A percentile compares a stretch with the other conserved stretches of the same genome.
Evolutionary conservation across 2,797 vertebrate genomes (phyloP).

Genomic region (Microctenopoma steveboyesi): DNA sequence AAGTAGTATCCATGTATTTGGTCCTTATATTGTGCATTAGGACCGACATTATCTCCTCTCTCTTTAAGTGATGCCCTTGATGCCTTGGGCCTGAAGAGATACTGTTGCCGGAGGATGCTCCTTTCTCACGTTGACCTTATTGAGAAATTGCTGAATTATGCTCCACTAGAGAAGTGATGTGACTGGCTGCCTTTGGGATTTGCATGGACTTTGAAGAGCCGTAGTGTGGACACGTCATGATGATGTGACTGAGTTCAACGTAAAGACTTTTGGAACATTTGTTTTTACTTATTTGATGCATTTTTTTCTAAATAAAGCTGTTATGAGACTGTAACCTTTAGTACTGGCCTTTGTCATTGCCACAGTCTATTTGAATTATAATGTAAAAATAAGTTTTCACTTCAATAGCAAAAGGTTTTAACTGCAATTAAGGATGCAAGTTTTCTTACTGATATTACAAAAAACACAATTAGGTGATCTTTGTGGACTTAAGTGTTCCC

Average conservation of each 20-base stretch:
- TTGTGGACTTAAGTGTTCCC: background rate
- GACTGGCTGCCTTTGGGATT: background rate
- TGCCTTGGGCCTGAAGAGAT: conserved; percentile 93
- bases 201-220: conserved; percentile 19
- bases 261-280: conserved; percentile 10
- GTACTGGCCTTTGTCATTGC: background rate
- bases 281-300: conserved; percentile 23
- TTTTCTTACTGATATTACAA: background rate
- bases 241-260: background rate
- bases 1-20: conserved; percentile 4
- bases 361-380: background rate
- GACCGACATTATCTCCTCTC: conserved; percentile 24
- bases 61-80: conserved; percentile 91
- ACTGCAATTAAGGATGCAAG: background rate
- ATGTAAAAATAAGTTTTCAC: background rate
- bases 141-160: conserved; percentile 97
- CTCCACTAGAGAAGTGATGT: conserved; percentile 92
- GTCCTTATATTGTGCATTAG: conserved; percentile 28
- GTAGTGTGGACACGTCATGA: conserved; percentile 5
- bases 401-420: background rate
- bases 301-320: conserved; percentile 67
- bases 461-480: background rate
- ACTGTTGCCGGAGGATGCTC: conserved; percentile 97
- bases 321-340: conserved; percentile 13
- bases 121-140: conserved; percentile 97